These are phyloP conservation scores for Camarhynchus parvulus DNA, from an alignment of 2,113 vertebrate genomes.

Conservation along the genomic window DNA sequence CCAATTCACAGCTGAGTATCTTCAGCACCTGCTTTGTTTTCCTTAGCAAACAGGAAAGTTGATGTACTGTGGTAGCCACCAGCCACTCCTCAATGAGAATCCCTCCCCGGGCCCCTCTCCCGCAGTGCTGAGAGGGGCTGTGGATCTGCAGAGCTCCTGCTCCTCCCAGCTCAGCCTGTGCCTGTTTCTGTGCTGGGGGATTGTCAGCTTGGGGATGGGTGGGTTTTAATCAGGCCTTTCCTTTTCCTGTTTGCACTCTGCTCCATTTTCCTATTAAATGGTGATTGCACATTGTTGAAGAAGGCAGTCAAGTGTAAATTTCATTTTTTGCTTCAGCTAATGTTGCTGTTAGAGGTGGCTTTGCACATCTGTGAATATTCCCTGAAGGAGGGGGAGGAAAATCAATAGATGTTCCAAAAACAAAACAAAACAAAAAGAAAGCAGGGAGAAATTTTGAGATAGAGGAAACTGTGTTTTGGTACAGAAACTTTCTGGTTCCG, in stretches of 20 bases:
- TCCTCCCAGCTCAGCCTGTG: background rate
- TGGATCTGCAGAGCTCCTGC: background rate
- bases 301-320: conserved; percentile 74
- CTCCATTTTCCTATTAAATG: conserved; percentile 69
- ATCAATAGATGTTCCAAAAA: conserved; percentile 39
- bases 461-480: background rate
- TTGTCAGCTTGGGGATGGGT: background rate
- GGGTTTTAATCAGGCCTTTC: conserved; percentile 55
- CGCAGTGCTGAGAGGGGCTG: background rate
- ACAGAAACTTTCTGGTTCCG: background rate
- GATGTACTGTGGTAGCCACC: rapidly evolving
- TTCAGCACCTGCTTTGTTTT: background rate
- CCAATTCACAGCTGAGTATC: rapidly evolving
- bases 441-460: background rate
- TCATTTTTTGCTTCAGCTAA: conserved; percentile 77
- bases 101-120: background rate
- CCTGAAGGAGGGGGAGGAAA: conserved; percentile 39
- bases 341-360: conserved; percentile 60
- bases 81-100: too few relatives aligned
- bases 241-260: conserved; percentile 58
- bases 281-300: conserved; percentile 57
- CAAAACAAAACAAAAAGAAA: background rate
- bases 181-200: background rate
- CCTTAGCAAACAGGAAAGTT: background rate
- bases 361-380: conserved; percentile 70